These are phyloP conservation scores for Rambutsinella grinnellia DNA, from an alignment of 2,888 invertebrate species.

Conservation along the genomic window DNA sequence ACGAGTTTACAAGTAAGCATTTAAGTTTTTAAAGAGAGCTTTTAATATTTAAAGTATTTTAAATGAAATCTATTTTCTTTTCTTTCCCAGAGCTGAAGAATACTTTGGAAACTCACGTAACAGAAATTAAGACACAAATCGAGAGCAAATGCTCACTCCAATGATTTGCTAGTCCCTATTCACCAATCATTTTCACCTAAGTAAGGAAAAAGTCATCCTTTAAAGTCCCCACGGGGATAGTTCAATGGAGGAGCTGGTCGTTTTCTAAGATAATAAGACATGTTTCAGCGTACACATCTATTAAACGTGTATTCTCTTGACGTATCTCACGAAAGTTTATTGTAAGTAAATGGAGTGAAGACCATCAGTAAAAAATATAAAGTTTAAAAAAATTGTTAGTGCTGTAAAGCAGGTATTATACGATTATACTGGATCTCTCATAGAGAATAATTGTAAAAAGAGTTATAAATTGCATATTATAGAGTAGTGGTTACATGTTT, in stretches of 20 bases:
- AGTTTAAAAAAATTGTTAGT: no score
- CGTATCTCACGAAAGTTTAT: no score
- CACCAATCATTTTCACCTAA: conserved; percentile 42
- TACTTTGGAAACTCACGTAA: conserved; percentile 96
- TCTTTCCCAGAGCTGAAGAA: conserved; percentile 93
- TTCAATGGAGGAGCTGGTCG: no score
- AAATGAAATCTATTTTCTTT: conserved; percentile 22
- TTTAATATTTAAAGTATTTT: not conserved
- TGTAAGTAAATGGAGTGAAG: conserved; percentile 36
- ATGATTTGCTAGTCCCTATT: conserved; percentile 73
- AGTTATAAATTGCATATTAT: no score
- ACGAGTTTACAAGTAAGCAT: conserved; percentile 89
- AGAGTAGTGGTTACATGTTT: no score
- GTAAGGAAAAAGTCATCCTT: conserved; percentile 8
- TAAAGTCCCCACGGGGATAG: conserved; percentile 16
- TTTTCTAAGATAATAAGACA: conserved; percentile 21
- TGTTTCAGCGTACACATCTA: conserved; percentile 25
- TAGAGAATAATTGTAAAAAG: no score
- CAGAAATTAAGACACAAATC: conserved; percentile 95
- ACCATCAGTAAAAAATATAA: conserved; percentile 44
- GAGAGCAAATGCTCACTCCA: conserved; percentile 97
- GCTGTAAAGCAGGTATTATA: no score
- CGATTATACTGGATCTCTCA: no score
- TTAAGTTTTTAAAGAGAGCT: not conserved
- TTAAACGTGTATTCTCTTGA: no score